phyloP scores from a whole-genome alignment of 2,113 vertebrate species.

The Thalassoma bifasciatum region DNA sequence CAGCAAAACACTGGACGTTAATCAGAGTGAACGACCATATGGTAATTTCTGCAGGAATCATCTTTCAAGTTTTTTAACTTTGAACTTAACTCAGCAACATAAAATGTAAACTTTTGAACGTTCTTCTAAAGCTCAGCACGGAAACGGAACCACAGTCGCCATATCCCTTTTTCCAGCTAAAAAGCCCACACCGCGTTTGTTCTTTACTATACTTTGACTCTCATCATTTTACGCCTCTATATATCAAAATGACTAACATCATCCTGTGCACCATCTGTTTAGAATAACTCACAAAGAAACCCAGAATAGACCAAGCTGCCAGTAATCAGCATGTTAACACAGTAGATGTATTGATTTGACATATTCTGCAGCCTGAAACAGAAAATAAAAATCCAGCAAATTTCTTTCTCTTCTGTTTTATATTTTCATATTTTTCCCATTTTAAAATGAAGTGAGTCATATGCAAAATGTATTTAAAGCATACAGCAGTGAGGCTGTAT shows the following conservation, averaged over 20 bases:
- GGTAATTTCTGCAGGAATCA: not conserved
- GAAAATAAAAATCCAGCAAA: conserved; percentile 2
- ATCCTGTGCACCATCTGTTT: conserved; percentile 48
- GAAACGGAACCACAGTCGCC: not conserved
- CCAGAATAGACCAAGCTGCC: conserved; percentile 34
- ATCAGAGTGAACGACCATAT: not conserved
- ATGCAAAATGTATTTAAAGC: conserved; percentile 27
- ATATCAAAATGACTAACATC: conserved; percentile 34
- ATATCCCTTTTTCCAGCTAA: not conserved
- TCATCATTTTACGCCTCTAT: conserved; percentile 34
- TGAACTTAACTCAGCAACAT: not conserved
- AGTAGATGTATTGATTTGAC: not conserved
- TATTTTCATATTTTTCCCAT: conserved; percentile 16
- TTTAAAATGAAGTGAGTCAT: conserved; percentile 23
- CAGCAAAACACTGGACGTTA: not conserved
- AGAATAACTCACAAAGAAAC: conserved; percentile 40
- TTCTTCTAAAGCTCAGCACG: not conserved
- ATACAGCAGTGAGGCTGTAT: conserved; percentile 51
- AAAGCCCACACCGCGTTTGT: not conserved
- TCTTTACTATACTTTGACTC: conserved; percentile 3
- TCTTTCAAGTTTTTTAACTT: not conserved
- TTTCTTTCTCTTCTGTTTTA: not conserved
- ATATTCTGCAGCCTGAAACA: conserved; percentile 10
- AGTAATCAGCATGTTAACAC: conserved; percentile 18
- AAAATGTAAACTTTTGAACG: not conserved